These are phyloP conservation scores for Euphydryas editha DNA, from an alignment of 2,888 invertebrate genomes.

Conservation along the genomic window DNA sequence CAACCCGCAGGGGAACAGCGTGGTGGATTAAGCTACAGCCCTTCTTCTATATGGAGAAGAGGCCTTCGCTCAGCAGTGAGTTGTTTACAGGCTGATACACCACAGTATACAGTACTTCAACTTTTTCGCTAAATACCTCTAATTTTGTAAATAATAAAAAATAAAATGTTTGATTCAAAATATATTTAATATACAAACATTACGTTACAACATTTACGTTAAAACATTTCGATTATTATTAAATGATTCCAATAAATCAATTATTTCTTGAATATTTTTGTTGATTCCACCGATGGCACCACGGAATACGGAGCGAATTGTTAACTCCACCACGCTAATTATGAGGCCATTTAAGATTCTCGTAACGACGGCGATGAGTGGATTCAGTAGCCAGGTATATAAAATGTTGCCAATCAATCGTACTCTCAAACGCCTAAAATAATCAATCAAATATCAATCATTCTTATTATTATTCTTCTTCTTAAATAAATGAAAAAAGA, in stretches of 20 bases:
- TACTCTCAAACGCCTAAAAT: conserved; percentile 72
- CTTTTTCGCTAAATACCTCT: no score
- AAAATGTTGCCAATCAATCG: conserved; percentile 77
- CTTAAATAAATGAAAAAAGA: no score
- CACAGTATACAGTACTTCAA: no score
- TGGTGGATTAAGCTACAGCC: no score
- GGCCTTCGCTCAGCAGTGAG: no score
- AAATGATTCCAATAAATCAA: conserved; percentile 58
- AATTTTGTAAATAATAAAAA: no score
- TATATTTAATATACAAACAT: neutral
- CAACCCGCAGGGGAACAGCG: no score
- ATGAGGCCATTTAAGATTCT: conserved; percentile 75
- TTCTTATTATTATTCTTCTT: no score
- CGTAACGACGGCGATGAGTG: conserved; percentile 69
- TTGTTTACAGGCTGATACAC: no score
- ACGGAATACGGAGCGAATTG: conserved; percentile 63
- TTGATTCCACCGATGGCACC: conserved; percentile 64
- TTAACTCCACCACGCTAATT: conserved; percentile 68
- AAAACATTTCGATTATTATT: conserved; percentile 43
- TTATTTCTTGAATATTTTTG: conserved; percentile 55
- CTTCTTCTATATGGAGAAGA: no score
- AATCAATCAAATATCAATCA: conserved; percentile 13
- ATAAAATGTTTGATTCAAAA: no score
- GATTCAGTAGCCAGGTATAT: conserved; percentile 77
- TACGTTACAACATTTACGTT: neutral